Evolutionary conservation across 2,888 invertebrate species (phyloP).

Genomic region (Scaptomyza flava): DNA sequence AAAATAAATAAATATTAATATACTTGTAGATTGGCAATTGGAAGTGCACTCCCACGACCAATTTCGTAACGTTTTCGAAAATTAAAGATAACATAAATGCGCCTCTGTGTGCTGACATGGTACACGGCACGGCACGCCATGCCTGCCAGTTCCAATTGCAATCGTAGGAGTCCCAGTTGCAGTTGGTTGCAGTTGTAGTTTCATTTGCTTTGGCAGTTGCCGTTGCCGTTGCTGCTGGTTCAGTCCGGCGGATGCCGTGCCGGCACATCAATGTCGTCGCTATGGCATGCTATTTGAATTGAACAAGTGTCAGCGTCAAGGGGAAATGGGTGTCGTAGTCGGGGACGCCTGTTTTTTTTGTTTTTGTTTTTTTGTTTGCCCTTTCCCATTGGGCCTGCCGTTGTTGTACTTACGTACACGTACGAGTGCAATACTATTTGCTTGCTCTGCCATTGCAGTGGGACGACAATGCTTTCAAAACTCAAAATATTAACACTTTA

Average conservation of each 20-base stretch:
- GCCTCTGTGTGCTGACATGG: constrained; percentile 55
- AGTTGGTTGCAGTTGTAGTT: constrained; percentile 32
- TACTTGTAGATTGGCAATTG: constrained; percentile 72
- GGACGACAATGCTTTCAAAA: constrained; percentile 73
- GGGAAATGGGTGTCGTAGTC: constrained; percentile 57
- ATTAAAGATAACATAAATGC: constrained; percentile 80
- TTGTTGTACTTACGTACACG: constrained; percentile 10
- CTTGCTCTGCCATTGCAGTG: constrained; percentile 59
- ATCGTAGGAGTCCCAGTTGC: constrained; percentile 28
- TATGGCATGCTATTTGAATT: constrained; percentile 79
- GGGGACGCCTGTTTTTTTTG: constrained; percentile 2
- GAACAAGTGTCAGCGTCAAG: constrained; percentile 77
- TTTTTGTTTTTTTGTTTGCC: constrained; percentile 15
- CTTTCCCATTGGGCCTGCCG: constrained; percentile 18
- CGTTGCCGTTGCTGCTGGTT: constrained; percentile 15
- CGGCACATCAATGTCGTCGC: constrained; percentile 75
- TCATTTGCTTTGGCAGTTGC: constrained; percentile 15
- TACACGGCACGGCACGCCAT: constrained; percentile 31
- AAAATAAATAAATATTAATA: constrained; percentile 64
- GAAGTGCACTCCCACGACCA: constrained; percentile 75
- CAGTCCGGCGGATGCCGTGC: constrained; percentile 67
- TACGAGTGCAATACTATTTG: constrained; percentile 46
- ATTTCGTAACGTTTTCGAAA: constrained; percentile 70
- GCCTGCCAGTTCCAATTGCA: constrained; percentile 23
- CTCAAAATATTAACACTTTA: constrained; percentile 79